phyloP scores from a whole-genome alignment of 1,140 invertebrate species.

The Zaprionus camerounensis region DNA sequence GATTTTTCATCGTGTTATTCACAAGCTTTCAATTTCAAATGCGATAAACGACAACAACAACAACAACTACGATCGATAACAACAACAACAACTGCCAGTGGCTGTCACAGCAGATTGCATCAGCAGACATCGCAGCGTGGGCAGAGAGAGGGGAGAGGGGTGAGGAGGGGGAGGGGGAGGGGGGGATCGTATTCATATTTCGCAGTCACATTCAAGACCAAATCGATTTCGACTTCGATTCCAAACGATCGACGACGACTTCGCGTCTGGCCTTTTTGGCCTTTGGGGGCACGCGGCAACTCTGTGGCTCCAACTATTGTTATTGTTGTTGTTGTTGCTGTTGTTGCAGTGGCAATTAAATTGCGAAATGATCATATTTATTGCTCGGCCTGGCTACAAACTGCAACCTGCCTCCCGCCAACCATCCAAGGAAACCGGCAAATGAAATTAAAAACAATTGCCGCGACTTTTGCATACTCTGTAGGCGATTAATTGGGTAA shows the following conservation, averaged over 20 bases:
- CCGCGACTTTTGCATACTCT: constrained; percentile 23
- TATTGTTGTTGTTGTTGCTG: constrained; percentile 4
- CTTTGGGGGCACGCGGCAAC: constrained; percentile 44
- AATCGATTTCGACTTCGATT: constrained; percentile 67
- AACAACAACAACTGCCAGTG: constrained; percentile 60
- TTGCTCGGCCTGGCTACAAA: constrained; percentile 51
- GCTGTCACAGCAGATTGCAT: constrained; percentile 71
- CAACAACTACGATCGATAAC: constrained; percentile 31
- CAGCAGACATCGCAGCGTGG: constrained; percentile 40
- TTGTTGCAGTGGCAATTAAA: constrained; percentile 63
- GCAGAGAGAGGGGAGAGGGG: not conserved
- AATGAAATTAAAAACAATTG: constrained; percentile 79
- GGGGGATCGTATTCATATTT: constrained; percentile 37
- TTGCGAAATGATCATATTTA: constrained; percentile 81
- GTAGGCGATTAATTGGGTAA: not conserved
- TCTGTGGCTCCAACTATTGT: not conserved
- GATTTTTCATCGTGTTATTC: constrained; percentile 69
- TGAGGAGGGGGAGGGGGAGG: not conserved
- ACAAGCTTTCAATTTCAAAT: constrained; percentile 77
- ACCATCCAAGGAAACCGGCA: constrained; percentile 37
- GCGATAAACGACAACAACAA: constrained; percentile 69
- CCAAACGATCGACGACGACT: constrained; percentile 35
- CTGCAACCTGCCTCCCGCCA: not conserved
- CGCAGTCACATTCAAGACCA: constrained; percentile 73
- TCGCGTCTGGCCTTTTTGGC: constrained; percentile 52